These are phyloP conservation scores for Sibirionetta formosa DNA, from an alignment of 2,797 vertebrate genomes.

Conservation along the genomic window DNA sequence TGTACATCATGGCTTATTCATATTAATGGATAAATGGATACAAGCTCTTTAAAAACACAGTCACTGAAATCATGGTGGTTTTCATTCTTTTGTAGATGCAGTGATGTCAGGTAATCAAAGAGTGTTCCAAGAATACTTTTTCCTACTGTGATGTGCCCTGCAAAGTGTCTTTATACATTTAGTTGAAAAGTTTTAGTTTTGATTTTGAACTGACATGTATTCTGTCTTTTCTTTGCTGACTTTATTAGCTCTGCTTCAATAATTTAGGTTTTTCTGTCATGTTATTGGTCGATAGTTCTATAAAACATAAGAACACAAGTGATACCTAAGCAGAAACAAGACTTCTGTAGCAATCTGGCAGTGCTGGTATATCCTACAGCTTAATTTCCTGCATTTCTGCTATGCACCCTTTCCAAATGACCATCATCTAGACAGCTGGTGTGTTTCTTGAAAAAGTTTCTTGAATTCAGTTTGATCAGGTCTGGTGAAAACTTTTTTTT, in stretches of 20 bases:
- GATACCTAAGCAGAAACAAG: neutral
- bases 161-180: neutral
- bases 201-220: neutral
- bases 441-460: neutral
- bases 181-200: conserved; percentile 19
- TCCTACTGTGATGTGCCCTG: neutral
- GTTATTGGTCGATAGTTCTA: neutral
- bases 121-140: neutral
- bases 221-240: neutral
- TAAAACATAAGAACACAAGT: neutral
- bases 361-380: neutral
- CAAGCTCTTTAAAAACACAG: neutral
- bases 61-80: neutral
- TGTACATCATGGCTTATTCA: neutral
- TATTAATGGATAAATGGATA: neutral
- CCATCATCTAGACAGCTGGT: neutral
- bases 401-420: neutral
- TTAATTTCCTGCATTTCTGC: neutral
- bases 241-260: conserved; percentile 35
- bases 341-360: neutral
- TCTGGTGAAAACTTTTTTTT: neutral
- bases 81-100: neutral
- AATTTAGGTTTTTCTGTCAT: conserved; percentile 7
- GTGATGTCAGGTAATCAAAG: neutral
- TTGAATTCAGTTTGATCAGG: neutral